Evolutionary conservation across 2,113 vertebrate genomes (phyloP).

Genomic region (Haliaeetus leucogaster): DNA sequence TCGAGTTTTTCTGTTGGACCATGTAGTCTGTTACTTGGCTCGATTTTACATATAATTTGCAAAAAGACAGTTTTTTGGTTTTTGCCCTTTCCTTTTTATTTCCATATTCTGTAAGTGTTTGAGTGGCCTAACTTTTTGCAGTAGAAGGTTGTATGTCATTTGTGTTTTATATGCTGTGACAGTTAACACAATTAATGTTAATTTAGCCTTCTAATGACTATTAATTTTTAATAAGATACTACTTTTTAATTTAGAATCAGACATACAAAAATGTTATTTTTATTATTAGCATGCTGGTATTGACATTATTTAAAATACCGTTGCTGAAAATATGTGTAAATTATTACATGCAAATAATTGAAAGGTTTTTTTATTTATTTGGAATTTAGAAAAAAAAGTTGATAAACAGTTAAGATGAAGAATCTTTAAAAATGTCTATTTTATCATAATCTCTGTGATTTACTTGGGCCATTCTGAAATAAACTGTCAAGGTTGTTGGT

Average conservation of each 20-base stretch:
- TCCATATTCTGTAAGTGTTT: neutral
- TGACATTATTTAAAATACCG: neutral
- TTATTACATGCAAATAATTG: neutral
- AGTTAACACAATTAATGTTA: conserved; percentile 22
- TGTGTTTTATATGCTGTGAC: conserved; percentile 1
- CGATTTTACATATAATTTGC: neutral
- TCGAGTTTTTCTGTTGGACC: neutral
- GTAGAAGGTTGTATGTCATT: neutral
- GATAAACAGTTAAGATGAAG: neutral
- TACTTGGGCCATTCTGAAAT: neutral
- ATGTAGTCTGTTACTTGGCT: neutral
- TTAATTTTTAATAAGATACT: conserved; percentile 29
- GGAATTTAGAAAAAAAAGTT: neutral
- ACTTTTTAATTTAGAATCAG: neutral
- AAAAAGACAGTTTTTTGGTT: neutral
- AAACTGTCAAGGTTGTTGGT: neutral
- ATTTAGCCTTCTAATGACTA: conserved; percentile 1
- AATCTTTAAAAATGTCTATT: neutral
- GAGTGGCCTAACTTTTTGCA: neutral
- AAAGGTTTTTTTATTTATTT: neutral
- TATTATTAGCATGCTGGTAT: neutral
- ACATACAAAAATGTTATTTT: neutral
- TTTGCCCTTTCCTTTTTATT: neutral
- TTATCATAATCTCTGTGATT: neutral
- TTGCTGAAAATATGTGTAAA: neutral